Evolutionary conservation across 2,797 vertebrate species (phyloP), one percentile per base, ranked within the genome.

Genomic region (Lutjanus argentimaculatus): DNA sequence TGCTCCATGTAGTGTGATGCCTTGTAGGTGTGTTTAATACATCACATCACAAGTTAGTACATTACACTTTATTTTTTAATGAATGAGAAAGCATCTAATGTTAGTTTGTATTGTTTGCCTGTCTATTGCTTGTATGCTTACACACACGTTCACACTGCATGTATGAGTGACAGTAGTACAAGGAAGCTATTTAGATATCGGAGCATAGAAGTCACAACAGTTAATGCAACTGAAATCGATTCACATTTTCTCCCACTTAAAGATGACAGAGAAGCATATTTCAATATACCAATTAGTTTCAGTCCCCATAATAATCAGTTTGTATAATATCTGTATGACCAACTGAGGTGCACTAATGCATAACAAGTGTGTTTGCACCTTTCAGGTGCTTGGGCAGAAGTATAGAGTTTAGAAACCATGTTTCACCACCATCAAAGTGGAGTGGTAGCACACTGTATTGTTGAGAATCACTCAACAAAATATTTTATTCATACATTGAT

Each of bases 11-110:
- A 6, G 22, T 67, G 57, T 49, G 36, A 74, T 25, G 67, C n/a
- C 57, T 48, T 62, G 66, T 58, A 17, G 4, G 22, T 63, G 36
- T 72, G 51, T 79, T 76, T 55, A 30, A 42, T 56, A 48, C 63
- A 43, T 66, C 15, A 30, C 30, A 67, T 72, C 7, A 70, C 36
- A 64, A 2, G 17, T 53, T 13, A 40, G 8, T 45, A n/a, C 14
- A 72, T 57, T 51, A 52, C 10, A 43, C 6, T 52, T 59, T 7
- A 0, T 43, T 49, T 43, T 76, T 57, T 22, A 53, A 78, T 67
- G 21, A 61, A 77, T 67, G 70, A 43, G 22, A 48, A 21, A 36
- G 16, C 11, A 56, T 46, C 3, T 69, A 53, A 49, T 59, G 30
- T 53, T 21, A 22, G 25, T 67, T 71, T 73, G 58, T 17, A 67